Percentiles rank a stretch among this genome's conserved stretches.
These are phyloP conservation scores for Coreius guichenoti DNA, from an alignment of 2,797 vertebrate species.

Conservation along the genomic window DNA sequence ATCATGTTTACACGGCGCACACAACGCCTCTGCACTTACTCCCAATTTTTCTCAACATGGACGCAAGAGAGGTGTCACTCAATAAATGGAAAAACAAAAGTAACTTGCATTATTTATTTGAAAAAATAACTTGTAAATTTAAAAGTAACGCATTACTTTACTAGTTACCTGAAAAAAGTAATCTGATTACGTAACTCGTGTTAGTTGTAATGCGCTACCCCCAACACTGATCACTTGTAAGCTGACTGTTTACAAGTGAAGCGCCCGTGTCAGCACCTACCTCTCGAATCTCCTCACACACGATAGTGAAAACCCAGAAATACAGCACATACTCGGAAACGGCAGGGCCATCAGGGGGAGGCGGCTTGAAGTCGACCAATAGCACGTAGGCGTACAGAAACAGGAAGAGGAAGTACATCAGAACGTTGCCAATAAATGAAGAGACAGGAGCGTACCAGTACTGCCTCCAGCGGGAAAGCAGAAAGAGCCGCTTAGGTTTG, in stretches of 20 bases:
- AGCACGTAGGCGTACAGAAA: slow-evolving; percentile 88
- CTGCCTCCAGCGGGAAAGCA: slow-evolving; percentile 82
- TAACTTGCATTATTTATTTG: neutral
- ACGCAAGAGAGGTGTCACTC: neutral
- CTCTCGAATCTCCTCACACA: slow-evolving; percentile 90
- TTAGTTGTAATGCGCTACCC: neutral
- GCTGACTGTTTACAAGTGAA: neutral
- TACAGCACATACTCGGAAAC: slow-evolving; percentile 81
- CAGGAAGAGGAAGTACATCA: slow-evolving; percentile 93
- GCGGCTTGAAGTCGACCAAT: slow-evolving; percentile 80
- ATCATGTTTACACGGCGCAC: neutral
- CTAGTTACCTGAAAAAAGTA: neutral
- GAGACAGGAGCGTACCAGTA: slow-evolving; percentile 92
- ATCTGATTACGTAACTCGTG: neutral
- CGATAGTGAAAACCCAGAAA: slow-evolving; percentile 91
- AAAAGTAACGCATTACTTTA: neutral
- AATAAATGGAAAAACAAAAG: neutral
- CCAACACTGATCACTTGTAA: neutral
- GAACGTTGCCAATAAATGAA: slow-evolving; percentile 86
- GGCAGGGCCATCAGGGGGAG: slow-evolving; percentile 70
- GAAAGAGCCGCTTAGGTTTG: slow-evolving; percentile 61
- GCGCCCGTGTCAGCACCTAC: slow-evolving; percentile 57
- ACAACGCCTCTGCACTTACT: neutral
- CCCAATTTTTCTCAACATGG: neutral
- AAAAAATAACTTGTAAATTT: neutral